phyloP scores from a whole-genome alignment of 2,797 vertebrate genomes.

The Scarus forsteni region DNA sequence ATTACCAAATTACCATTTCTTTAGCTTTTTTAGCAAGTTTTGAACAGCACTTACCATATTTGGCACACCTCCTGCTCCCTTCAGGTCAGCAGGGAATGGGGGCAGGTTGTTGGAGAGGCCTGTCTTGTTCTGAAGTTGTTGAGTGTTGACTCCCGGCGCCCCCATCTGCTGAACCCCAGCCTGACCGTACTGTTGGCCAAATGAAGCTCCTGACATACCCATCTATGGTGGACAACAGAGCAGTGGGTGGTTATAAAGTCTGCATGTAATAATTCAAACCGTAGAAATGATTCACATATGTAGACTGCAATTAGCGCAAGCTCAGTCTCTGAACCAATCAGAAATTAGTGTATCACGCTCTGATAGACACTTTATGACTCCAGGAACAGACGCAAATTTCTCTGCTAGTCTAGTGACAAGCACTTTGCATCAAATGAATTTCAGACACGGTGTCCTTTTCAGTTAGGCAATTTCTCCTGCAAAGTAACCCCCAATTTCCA shows the following conservation, averaged over 20 bases:
- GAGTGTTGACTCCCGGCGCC: constrained; percentile 87
- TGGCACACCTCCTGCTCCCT: constrained; percentile 91
- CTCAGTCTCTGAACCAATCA: no score
- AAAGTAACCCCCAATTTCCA: no score
- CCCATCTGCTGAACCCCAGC: constrained; percentile 92
- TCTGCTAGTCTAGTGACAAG: no score
- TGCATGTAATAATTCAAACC: constrained; percentile 2
- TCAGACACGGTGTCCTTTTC: no score
- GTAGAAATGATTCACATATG: neutral
- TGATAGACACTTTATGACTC: no score
- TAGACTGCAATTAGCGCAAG: neutral
- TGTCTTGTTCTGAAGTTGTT: constrained; percentile 90
- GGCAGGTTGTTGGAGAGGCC: constrained; percentile 91
- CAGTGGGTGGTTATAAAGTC: constrained; percentile 33
- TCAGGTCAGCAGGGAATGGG: constrained; percentile 91
- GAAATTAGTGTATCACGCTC: no score
- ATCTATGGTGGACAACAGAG: constrained; percentile 82
- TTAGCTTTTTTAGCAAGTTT: neutral
- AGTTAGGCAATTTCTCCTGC: no score
- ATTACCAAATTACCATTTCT: no score
- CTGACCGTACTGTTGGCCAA: constrained; percentile 92
- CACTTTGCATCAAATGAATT: no score
- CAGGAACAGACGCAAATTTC: no score
- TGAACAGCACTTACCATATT: constrained; percentile 89
- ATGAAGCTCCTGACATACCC: constrained; percentile 90